Percentiles rank a stretch among this genome's conserved stretches.
phyloP scores from a whole-genome alignment of 2,888 invertebrate genomes.

The Drosophila anomalata region DNA sequence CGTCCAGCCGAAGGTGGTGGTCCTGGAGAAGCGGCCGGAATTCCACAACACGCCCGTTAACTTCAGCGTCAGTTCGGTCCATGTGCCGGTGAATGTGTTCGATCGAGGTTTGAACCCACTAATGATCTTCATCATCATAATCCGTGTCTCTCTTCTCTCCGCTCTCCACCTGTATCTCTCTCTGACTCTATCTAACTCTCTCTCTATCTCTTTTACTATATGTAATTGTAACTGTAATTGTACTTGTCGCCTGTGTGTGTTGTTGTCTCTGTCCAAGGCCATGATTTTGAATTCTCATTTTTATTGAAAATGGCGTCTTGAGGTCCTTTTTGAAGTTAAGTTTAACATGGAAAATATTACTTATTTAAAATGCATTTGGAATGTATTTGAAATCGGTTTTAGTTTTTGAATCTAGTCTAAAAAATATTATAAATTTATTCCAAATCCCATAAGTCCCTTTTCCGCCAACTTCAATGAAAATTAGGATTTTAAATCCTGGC shows the following conservation, averaged over 20 bases:
- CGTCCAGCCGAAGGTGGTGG: conserved; percentile 87
- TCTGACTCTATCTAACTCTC: conserved; percentile 18
- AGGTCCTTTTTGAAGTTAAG: conserved; percentile 33
- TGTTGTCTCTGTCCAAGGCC: conserved; percentile 27
- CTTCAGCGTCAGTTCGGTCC: conserved; percentile 93
- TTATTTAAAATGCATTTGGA: conserved; percentile 38
- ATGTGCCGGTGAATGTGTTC: conserved; percentile 98
- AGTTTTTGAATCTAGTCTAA: no score
- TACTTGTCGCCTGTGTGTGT: conserved; percentile 40
- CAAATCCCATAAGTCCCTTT: no score
- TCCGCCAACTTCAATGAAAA: background rate
- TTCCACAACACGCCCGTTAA: conserved; percentile 92
- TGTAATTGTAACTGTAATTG: conserved; percentile 38
- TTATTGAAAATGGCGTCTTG: background rate
- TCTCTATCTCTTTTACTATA: conserved; percentile 11
- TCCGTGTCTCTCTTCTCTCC: conserved; percentile 51
- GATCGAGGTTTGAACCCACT: conserved; percentile 88
- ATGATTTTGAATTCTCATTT: background rate
- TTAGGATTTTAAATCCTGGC: background rate
- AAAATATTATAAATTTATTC: no score
- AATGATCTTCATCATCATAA: conserved; percentile 25
- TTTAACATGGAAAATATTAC: no score
- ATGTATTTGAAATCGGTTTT: background rate
- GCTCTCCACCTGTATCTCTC: conserved; percentile 39
- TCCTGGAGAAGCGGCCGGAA: conserved; percentile 88